A percentile compares a stretch with the other conserved stretches of the same genome.
phyloP scores from a whole-genome alignment of 2,113 vertebrate genomes.

The Fregata magnificens region DNA sequence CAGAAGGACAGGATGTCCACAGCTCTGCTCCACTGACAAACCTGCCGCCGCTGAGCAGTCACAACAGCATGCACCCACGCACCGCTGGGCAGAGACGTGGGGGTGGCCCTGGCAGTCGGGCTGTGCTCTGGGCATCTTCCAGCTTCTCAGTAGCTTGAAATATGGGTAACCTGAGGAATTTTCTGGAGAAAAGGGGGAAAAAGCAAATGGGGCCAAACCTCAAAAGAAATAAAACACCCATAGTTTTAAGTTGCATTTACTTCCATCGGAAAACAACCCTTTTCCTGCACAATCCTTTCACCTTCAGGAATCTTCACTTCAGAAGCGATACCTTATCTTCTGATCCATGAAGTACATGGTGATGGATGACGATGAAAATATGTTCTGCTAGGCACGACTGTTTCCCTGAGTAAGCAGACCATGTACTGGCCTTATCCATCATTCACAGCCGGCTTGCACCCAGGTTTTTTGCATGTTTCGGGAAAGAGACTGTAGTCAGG shows the following conservation, averaged over 20 bases:
- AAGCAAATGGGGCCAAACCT: background rate
- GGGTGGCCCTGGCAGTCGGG: accelerated
- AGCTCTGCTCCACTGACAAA: background rate
- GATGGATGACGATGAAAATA: background rate
- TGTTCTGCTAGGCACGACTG: background rate
- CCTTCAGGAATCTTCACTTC: background rate
- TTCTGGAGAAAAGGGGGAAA: background rate
- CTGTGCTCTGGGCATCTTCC: background rate
- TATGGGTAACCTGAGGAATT: background rate
- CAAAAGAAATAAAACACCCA: background rate
- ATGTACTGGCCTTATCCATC: background rate
- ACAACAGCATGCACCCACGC: background rate
- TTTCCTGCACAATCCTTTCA: background rate
- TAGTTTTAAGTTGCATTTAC: background rate
- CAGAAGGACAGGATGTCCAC: background rate
- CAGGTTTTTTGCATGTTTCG: slow-evolving; percentile 9
- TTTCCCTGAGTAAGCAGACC: background rate
- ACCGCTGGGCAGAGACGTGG: background rate
- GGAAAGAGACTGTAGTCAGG: background rate
- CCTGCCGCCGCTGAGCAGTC: background rate
- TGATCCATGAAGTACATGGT: background rate
- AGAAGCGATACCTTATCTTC: background rate
- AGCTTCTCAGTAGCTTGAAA: background rate
- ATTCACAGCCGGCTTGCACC: background rate
- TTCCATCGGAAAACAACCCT: background rate